Conservation (phyloP, 2,797 vertebrate species). For the Streptopelia turtur region DNA sequence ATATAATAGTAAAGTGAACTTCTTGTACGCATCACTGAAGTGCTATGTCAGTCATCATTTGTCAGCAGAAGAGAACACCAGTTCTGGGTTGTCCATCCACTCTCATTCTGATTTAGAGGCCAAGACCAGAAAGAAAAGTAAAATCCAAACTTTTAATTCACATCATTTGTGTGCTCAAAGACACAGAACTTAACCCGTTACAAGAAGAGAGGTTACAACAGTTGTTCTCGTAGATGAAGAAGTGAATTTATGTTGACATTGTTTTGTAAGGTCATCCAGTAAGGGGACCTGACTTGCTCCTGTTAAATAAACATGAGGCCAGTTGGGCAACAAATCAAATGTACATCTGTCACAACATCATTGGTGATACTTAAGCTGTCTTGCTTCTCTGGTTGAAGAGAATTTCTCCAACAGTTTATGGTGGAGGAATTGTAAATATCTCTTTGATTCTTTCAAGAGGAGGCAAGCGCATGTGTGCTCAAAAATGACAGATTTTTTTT, state of each 20-base stretch:
- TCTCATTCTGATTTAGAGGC: not conserved
- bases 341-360: not conserved
- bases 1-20: not conserved
- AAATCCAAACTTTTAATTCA: not conserved
- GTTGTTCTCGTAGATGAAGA: not conserved
- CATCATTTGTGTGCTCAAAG: accelerated
- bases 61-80: not conserved
- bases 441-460: not conserved
- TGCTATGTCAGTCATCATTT: not conserved
- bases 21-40: not conserved
- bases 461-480: not conserved
- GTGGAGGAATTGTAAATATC: not conserved
- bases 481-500: not conserved
- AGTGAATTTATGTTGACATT: not conserved
- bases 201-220: not conserved
- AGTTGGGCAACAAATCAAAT: not conserved
- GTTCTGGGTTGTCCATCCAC: not conserved
- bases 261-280: not conserved
- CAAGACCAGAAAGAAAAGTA: not conserved
- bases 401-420: not conserved
- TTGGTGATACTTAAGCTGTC: not conserved
- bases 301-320: not conserved
- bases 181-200: not conserved
- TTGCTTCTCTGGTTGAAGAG: not conserved
- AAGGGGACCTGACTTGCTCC: not conserved